Percentiles rank a stretch among this genome's conserved stretches.
phyloP scores from a whole-genome alignment of 2,113 vertebrate genomes.

The Lipotes vexillifer region DNA sequence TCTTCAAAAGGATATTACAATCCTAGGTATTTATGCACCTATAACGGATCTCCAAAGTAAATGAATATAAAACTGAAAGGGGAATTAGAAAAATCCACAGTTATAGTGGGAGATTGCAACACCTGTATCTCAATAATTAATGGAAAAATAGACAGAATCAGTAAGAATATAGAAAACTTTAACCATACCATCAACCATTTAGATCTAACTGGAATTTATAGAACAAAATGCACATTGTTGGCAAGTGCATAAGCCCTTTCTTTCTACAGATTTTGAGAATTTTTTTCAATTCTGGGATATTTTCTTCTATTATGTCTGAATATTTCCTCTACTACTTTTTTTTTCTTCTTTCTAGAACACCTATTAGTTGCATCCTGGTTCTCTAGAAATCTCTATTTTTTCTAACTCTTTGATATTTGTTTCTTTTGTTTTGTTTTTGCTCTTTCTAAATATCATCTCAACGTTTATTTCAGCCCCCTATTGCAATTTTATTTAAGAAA shows the following conservation, averaged over 20 bases:
- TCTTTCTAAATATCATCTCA: neutral
- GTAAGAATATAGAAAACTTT: neutral
- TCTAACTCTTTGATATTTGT: neutral
- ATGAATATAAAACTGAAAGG: neutral
- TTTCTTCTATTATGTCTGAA: neutral
- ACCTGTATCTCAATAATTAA: neutral
- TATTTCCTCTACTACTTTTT: neutral
- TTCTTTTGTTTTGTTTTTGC: neutral
- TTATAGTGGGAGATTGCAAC: neutral
- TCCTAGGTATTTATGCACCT: neutral
- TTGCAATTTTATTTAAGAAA: neutral
- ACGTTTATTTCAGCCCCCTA: neutral
- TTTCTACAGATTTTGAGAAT: neutral
- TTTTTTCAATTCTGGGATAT: neutral
- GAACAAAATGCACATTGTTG: neutral
- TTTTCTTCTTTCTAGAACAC: neutral
- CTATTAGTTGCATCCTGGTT: neutral
- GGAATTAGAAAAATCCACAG: neutral
- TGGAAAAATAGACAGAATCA: neutral
- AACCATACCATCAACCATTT: neutral
- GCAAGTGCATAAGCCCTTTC: neutral
- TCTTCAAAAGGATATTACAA: neutral
- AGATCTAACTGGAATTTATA: neutral
- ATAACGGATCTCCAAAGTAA: neutral
- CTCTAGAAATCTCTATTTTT: neutral